Conservation (phyloP, 1,140 invertebrate genomes). For the Heliconius himera region DNA sequence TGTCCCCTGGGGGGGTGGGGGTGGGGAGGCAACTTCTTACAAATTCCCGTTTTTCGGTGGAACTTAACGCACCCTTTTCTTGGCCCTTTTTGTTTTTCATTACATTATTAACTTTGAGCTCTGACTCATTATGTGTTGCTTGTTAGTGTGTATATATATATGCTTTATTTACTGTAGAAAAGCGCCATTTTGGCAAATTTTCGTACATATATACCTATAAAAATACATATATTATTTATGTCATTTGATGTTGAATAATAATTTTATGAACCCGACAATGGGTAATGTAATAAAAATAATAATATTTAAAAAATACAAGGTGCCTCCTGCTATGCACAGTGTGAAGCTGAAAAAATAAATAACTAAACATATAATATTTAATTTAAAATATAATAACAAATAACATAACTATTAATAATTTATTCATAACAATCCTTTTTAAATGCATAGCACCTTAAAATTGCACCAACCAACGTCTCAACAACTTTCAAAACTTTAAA, state of each 20-base stretch:
- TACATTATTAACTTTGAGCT: slow-evolving; percentile 81
- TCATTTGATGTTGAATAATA: too few species aligned
- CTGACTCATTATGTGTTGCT: slow-evolving; percentile 73
- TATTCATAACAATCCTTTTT: slow-evolving; percentile 42
- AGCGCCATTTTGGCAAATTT: neutral
- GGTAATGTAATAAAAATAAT: too few species aligned
- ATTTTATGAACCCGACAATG: too few species aligned
- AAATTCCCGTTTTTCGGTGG: slow-evolving; percentile 80
- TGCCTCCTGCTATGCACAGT: too few species aligned
- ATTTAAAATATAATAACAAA: too few species aligned
- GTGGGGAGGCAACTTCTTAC: slow-evolving; percentile 72
- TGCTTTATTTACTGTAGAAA: slow-evolving; percentile 5
- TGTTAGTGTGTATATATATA: slow-evolving; percentile 61
- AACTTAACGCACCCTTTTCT: slow-evolving; percentile 81
- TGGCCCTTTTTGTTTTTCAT: slow-evolving; percentile 81
- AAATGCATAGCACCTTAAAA: slow-evolving; percentile 58
- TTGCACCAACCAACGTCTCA: slow-evolving; percentile 51
- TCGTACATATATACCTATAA: neutral
- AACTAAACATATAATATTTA: too few species aligned
- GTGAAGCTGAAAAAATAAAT: too few species aligned
- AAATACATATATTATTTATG: too few species aligned
- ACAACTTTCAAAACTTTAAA: slow-evolving; percentile 68
- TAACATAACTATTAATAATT: neutral
- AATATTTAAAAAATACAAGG: too few species aligned
- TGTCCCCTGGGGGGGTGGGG: slow-evolving; percentile 52